phyloP scores from a whole-genome alignment of 2,888 invertebrate genomes.

The Tiphia femorata region DNA sequence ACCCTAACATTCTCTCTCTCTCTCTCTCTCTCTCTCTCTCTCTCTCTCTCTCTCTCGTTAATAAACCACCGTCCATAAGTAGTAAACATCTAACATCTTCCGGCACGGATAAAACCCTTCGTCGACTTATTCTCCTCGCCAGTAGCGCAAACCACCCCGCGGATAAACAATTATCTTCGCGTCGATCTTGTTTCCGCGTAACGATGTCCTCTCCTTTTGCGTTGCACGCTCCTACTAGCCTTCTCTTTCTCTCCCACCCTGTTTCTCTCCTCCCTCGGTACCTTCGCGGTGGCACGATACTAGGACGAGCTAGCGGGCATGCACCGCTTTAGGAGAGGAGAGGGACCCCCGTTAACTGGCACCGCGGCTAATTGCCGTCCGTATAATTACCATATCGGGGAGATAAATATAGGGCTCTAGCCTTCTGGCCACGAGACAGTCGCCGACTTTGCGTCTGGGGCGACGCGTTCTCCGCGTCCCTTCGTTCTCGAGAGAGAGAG shows the following conservation, averaged over 20 bases:
- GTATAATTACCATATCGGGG: slow-evolving; percentile 56
- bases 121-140: no score
- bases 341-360: slow-evolving; percentile 42
- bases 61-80: background rate
- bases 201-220: background rate
- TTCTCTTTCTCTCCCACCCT: no score
- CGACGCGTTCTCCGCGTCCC: slow-evolving; percentile 21
- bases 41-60: background rate
- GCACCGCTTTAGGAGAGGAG: no score
- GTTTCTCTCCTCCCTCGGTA: no score
- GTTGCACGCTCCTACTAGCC: no score
- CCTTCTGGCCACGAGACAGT: slow-evolving; percentile 33
- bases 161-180: slow-evolving; percentile 4
- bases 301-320: no score
- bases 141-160: no score
- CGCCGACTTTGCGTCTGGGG: slow-evolving; percentile 21
- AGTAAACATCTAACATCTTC: no score
- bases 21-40: background rate
- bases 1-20: background rate
- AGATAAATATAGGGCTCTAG: slow-evolving; percentile 53
- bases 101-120: no score
- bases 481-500: no score
- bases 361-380: slow-evolving; percentile 52
- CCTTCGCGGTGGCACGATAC: background rate
- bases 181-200: background rate